Conservation (phyloP, 2,888 invertebrate genomes). For the Orchestes rusci region DNA sequence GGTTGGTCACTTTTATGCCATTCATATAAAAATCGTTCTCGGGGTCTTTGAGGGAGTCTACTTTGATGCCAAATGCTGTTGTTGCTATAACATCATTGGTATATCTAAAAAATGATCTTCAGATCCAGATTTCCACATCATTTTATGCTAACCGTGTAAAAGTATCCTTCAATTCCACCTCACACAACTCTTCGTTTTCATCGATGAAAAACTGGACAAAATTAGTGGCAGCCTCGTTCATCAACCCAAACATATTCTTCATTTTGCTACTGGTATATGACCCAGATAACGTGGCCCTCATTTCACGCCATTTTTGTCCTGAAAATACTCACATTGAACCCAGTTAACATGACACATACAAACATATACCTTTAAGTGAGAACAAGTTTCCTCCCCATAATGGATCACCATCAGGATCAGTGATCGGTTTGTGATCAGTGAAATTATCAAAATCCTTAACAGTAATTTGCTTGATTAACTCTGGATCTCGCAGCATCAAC, state of each 20-base stretch:
- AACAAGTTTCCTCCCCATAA: constrained; percentile 45
- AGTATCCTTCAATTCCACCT: constrained; percentile 45
- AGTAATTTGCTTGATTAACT: constrained; percentile 51
- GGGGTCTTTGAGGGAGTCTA: constrained; percentile 48
- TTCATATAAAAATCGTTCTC: constrained; percentile 50
- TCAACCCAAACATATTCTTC: constrained; percentile 35
- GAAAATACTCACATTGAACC: too few relatives aligned
- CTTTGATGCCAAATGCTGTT: constrained; percentile 33
- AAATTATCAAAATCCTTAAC: constrained; percentile 55
- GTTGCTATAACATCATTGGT: constrained; percentile 50
- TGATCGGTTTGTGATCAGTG: constrained; percentile 27
- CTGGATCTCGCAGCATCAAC: constrained; percentile 49
- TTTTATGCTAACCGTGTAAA: constrained; percentile 41
- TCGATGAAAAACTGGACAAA: constrained; percentile 30
- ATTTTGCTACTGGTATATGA: constrained; percentile 40
- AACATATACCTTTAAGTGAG: constrained; percentile 32
- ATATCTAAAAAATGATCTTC: constrained; percentile 12
- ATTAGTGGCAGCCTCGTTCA: constrained; percentile 27
- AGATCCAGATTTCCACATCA: constrained; percentile 45
- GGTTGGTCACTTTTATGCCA: constrained; percentile 46
- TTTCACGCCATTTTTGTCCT: constrained; percentile 35
- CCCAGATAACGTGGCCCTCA: constrained; percentile 37
- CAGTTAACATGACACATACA: too few relatives aligned
- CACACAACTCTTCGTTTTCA: constrained; percentile 30
- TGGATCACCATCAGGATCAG: constrained; percentile 40